Evolutionary conservation across 1,140 invertebrate genomes (phyloP), one percentile per base, ranked within the genome.

Genomic region (Pseudomyrmex concolor): DNA sequence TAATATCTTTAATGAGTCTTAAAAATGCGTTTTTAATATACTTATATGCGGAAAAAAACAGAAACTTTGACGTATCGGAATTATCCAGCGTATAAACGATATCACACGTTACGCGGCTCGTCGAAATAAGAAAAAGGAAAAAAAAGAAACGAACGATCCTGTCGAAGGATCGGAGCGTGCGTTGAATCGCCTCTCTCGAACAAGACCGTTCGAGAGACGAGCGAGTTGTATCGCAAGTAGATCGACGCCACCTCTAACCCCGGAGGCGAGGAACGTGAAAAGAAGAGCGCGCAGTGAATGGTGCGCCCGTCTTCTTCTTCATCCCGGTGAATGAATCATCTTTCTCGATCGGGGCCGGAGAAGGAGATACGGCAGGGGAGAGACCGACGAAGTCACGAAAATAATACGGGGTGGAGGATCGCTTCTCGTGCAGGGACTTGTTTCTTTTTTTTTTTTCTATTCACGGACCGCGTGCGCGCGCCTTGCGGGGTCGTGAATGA

Each of bases 351-450:
- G 48, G 12, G 43, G 22, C 54, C n/a, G 34, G 64, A 68, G 34
- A 13, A 13, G n/a, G 5, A 51, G 34, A 25, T 13, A 25, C 2
- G 13, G 57, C 34, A 66, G 67, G 73, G 68, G 62, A 62, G 70
- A 84, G 64, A 64, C 83, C 74, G 85, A 84, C 86, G 59, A 54
- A 82, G 86, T 85, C 85, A 82, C 85, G 86, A 86, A 88, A 87
- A 88, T 88, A 88, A 88, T 87, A 84, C 67, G 66, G 86, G 83
- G 85, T 84, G 74, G 85, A 86, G 84, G 86, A 86, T 87, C 85
- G 86, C 25, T 25, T 25, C 25, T 59, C 84, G 17, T 74, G 74
- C 74, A 19, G 12, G 66, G 15, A 51, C 54, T 84, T 80, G 63
- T 84, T 83, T 19, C 62, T 83, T 51, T 74, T 84, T 87, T 83